Conservation (phyloP, 2,888 invertebrate genomes). For the Lamellibrachia satsuma region DNA sequence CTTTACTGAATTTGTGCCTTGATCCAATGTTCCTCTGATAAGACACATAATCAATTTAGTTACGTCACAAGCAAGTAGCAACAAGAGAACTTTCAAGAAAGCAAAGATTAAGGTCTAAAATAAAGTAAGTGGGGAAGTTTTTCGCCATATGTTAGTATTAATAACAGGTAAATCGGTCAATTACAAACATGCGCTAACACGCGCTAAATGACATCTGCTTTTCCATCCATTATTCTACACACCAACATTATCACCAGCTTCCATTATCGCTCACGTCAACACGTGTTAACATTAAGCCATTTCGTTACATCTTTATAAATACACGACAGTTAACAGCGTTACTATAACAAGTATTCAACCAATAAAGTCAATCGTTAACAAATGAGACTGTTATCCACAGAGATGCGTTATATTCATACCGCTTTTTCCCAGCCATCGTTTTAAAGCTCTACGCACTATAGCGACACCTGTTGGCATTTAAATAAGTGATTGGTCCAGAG, state of each 20-base stretch:
- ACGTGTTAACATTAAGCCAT: not conserved
- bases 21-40: no score
- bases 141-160: no score
- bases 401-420: not conserved
- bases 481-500: not conserved
- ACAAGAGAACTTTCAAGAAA: no score
- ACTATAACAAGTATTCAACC: not conserved
- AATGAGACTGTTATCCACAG: not conserved
- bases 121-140: no score
- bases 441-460: not conserved
- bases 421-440: not conserved
- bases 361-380: not conserved
- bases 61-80: no score
- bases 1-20: no score
- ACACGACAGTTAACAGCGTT: not conserved
- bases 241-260: not conserved
- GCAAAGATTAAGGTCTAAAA: no score
- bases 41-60: no score
- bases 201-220: no score
- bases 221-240: not conserved
- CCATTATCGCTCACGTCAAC: conserved; percentile 3
- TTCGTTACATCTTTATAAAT: not conserved
- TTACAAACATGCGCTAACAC: no score
- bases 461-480: not conserved
- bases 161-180: no score